Conservation (phyloP, 92 coral and sea anemone species). For the Desmophyllum pertusum region DNA sequence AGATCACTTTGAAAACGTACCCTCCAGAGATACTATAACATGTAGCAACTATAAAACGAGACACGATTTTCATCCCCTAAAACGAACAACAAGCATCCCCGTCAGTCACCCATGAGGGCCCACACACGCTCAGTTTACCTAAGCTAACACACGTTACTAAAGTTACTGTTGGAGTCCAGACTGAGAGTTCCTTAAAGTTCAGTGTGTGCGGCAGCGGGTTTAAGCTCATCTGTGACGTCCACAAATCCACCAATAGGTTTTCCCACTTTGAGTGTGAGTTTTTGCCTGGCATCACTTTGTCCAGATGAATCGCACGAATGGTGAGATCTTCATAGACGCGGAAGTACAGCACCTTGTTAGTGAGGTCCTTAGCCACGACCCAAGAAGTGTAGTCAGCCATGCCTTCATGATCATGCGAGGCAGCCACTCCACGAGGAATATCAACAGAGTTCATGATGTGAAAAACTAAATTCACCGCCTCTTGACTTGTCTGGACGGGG, state of each 20-base stretch:
- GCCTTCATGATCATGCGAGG: neutral
- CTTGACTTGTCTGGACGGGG: neutral
- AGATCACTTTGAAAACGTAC: too few species aligned
- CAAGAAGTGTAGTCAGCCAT: conserved; percentile 25
- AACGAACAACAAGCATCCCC: too few species aligned
- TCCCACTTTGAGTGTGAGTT: neutral
- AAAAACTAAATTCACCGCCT: conserved; percentile 6
- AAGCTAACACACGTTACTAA: too few species aligned
- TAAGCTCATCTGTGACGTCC: conserved; percentile 5
- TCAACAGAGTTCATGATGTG: conserved; percentile 10
- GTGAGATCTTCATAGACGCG: conserved; percentile 12
- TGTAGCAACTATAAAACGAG: too few species aligned
- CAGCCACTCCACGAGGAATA: conserved; percentile 8
- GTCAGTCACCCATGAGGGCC: too few species aligned
- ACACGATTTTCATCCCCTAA: too few species aligned
- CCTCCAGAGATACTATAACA: too few species aligned
- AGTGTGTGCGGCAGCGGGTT: neutral
- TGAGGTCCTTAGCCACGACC: conserved; percentile 28
- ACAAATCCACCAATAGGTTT: conserved; percentile 12
- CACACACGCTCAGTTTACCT: too few species aligned
- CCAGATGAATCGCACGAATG: conserved; percentile 9
- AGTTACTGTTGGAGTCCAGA: neutral
- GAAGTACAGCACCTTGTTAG: conserved; percentile 11
- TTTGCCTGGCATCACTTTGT: neutral
- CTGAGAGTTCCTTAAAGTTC: neutral